These are phyloP conservation scores for Paragorgia papillata DNA, from an alignment of 92 coral and sea anemone genomes.

Conservation along the genomic window DNA sequence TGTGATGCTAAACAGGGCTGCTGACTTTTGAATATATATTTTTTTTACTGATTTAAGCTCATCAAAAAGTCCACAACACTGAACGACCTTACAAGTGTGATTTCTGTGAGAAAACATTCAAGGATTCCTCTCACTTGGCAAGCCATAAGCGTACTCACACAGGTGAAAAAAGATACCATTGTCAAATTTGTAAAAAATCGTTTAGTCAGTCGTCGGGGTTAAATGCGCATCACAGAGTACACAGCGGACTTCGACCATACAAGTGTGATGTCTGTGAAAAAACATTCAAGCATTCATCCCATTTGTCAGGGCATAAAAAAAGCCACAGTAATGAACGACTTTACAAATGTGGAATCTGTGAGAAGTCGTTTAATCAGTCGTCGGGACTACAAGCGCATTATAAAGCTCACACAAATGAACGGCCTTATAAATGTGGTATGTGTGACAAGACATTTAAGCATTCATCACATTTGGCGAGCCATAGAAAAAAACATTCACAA, in stretches of 20 bases:
- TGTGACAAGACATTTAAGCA: constrained; percentile 38
- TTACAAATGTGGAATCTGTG: constrained; percentile 42
- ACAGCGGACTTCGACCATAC: constrained; percentile 46
- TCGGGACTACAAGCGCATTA: constrained; percentile 38
- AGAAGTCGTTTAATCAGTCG: constrained; percentile 54
- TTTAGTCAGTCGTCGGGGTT: constrained; percentile 45
- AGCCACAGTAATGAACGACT: constrained; percentile 45
- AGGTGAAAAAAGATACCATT: constrained; percentile 41
- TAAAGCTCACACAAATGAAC: constrained; percentile 38
- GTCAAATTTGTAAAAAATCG: constrained; percentile 45
- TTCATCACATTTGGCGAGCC: neutral
- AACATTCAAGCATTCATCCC: constrained; percentile 33
- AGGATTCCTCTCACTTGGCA: constrained; percentile 36
- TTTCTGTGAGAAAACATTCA: constrained; percentile 29
- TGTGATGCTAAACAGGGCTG: too few species aligned
- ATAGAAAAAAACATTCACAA: neutral
- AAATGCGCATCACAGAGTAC: constrained; percentile 41
- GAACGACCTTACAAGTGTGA: constrained; percentile 51
- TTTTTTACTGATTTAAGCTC: too few species aligned
- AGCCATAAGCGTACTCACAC: constrained; percentile 52
- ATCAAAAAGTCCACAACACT: constrained; percentile 28
- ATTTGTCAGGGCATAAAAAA: constrained; percentile 6
- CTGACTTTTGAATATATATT: too few species aligned
- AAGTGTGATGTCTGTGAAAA: constrained; percentile 43
- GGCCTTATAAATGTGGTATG: neutral